Conservation (phyloP, 2,797 vertebrate genomes). For the Peromyscus nudipes region DNA sequence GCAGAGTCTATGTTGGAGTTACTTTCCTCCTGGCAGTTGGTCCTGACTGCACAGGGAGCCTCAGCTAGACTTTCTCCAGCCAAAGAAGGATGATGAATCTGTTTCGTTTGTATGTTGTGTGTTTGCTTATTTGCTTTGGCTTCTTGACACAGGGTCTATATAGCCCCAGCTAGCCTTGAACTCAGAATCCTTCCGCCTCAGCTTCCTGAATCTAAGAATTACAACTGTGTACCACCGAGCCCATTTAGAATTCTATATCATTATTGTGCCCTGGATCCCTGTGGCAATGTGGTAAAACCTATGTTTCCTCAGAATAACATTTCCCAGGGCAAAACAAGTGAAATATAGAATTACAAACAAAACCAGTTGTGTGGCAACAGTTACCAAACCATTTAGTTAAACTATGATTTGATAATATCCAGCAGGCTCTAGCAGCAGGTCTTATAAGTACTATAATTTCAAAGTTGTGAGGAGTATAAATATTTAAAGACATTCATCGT, state of each 20-base stretch:
- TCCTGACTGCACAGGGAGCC: neutral
- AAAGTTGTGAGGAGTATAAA: conserved; percentile 16
- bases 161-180: neutral
- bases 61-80: neutral
- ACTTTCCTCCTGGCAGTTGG: neutral
- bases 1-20: neutral
- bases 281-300: neutral
- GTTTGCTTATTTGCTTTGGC: neutral
- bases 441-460: conserved; percentile 5
- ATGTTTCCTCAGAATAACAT: neutral
- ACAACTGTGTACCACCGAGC: neutral
- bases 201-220: neutral
- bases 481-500: neutral
- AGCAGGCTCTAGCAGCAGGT: conserved; percentile 2
- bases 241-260: neutral
- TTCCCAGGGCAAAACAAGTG: conserved; percentile 11
- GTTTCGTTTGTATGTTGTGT: neutral
- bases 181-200: neutral
- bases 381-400: conserved; percentile 26
- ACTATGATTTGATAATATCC: conserved; percentile 1
- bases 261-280: neutral
- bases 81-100: neutral
- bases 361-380: conserved; percentile 35
- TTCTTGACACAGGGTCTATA: neutral
- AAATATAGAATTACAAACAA: conserved; percentile 16